Evolutionary conservation across 2,888 invertebrate genomes (phyloP).

Genomic region (Caenorhabditis imperialis): DNA sequence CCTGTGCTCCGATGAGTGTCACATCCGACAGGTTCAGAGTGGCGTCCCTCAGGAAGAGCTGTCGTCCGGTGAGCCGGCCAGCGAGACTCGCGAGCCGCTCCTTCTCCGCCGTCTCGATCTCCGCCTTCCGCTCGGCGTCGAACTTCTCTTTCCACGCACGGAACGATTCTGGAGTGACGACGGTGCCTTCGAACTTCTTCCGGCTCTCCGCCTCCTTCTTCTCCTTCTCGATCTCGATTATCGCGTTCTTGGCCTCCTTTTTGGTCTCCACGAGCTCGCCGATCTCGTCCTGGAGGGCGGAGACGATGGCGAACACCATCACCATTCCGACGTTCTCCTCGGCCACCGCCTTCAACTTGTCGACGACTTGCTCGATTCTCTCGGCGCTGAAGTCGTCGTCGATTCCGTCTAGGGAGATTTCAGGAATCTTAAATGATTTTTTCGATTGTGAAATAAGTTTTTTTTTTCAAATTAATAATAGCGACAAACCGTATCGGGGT

Average conservation of each 20-base stretch:
- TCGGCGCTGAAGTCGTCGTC: constrained; percentile 64
- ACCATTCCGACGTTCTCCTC: constrained; percentile 95
- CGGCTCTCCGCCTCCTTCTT: constrained; percentile 65
- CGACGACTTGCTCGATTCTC: constrained; percentile 52
- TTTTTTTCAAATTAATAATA: constrained; percentile 1
- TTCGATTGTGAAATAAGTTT: neutral
- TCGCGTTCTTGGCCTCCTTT: constrained; percentile 56
- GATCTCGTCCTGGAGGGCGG: constrained; percentile 82
- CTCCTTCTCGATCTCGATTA: constrained; percentile 59
- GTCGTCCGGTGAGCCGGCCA: constrained; percentile 83
- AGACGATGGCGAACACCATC: constrained; percentile 95
- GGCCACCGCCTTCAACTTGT: constrained; percentile 80
- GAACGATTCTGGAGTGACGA: constrained; percentile 95
- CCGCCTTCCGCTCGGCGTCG: constrained; percentile 86
- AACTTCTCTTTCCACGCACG: constrained; percentile 93
- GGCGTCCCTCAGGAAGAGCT: constrained; percentile 92
- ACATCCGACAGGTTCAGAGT: constrained; percentile 92
- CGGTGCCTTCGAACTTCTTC: constrained; percentile 93
- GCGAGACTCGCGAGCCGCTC: constrained; percentile 67
- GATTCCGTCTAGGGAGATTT: constrained; percentile 65
- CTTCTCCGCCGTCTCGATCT: constrained; percentile 66
- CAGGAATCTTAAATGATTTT: constrained; percentile 49
- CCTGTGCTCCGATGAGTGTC: constrained; percentile 78
- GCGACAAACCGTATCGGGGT: constrained; percentile 66
- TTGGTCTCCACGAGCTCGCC: constrained; percentile 59